Percentiles rank a stretch among this genome's conserved stretches.
These are phyloP conservation scores for Lasioglossum marginatum DNA, from an alignment of 2,888 invertebrate genomes.

Conservation along the genomic window DNA sequence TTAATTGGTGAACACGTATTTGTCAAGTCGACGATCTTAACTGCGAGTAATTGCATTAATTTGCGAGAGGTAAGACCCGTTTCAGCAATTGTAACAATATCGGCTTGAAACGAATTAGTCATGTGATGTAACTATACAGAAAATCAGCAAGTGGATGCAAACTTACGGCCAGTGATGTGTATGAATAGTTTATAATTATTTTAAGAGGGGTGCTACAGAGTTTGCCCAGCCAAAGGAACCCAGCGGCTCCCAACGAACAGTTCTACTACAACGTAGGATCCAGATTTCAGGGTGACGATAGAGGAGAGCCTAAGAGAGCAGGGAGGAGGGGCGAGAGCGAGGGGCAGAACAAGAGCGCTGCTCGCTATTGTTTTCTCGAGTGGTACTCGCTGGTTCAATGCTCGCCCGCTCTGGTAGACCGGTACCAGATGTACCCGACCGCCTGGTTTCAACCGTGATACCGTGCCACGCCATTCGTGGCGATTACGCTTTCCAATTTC, in stretches of 20 bases:
- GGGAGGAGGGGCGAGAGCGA: slow-evolving; percentile 55
- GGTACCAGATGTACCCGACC: slow-evolving; percentile 82
- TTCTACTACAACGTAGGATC: slow-evolving; percentile 69
- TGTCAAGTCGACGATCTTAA: not conserved
- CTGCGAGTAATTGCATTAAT: not conserved
- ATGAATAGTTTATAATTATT: slow-evolving; percentile 20
- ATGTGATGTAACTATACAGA: not conserved
- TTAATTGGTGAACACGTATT: not conserved
- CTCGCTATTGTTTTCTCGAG: slow-evolving; percentile 84
- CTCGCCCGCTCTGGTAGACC: slow-evolving; percentile 73
- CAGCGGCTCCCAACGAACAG: slow-evolving; percentile 41
- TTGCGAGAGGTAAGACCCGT: not conserved
- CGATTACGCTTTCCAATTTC: slow-evolving; percentile 29
- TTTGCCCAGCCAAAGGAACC: slow-evolving; percentile 36
- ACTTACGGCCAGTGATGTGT: not conserved
- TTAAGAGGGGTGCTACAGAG: slow-evolving; percentile 9
- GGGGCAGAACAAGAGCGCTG: slow-evolving; percentile 77
- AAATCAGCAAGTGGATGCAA: not conserved
- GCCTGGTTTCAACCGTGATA: slow-evolving; percentile 64
- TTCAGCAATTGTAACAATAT: not conserved
- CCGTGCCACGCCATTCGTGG: slow-evolving; percentile 54
- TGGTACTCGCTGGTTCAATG: slow-evolving; percentile 84
- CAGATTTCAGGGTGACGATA: slow-evolving; percentile 81
- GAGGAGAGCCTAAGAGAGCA: slow-evolving; percentile 66
- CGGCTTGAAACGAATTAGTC: not conserved